These are phyloP conservation scores for Kryphioiulus occultus DNA, from an alignment of 2,888 invertebrate genomes.

Conservation along the genomic window DNA sequence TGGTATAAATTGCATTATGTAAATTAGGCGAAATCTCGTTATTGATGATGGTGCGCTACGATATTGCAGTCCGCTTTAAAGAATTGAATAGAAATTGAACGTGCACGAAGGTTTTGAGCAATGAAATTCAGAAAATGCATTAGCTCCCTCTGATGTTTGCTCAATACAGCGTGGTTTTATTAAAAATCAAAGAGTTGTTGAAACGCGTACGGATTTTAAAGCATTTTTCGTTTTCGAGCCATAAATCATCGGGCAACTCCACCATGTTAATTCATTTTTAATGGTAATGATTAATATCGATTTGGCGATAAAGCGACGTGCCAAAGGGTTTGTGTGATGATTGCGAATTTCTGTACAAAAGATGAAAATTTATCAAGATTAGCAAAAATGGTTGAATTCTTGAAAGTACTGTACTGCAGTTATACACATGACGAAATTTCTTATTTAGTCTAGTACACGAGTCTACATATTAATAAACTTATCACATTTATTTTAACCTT, in stretches of 20 bases:
- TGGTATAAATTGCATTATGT: slow-evolving; percentile 20
- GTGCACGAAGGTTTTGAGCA: not conserved
- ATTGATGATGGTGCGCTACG: not conserved
- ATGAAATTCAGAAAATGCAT: slow-evolving; percentile 7
- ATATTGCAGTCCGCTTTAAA: not conserved
- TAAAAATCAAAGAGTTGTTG: slow-evolving; percentile 3
- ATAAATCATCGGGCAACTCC: not conserved
- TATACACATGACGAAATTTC: too few species aligned
- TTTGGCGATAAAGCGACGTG: not conserved
- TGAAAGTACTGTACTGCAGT: too few species aligned
- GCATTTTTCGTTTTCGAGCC: not conserved
- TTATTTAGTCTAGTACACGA: too few species aligned
- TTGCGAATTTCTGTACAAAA: not conserved
- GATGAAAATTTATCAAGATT: not conserved
- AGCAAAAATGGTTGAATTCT: not conserved
- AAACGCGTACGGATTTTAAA: not conserved
- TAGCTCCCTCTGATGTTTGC: not conserved
- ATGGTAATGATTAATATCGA: not conserved
- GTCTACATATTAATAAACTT: not conserved
- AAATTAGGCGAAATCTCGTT: slow-evolving; percentile 15
- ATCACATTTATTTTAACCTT: too few species aligned
- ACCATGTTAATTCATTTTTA: not conserved
- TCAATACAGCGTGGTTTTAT: not conserved
- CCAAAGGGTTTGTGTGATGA: not conserved
- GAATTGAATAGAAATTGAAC: slow-evolving; percentile 6